Evolutionary conservation across 2,797 vertebrate genomes (phyloP).

Genomic region (Lepus townsendii): DNA sequence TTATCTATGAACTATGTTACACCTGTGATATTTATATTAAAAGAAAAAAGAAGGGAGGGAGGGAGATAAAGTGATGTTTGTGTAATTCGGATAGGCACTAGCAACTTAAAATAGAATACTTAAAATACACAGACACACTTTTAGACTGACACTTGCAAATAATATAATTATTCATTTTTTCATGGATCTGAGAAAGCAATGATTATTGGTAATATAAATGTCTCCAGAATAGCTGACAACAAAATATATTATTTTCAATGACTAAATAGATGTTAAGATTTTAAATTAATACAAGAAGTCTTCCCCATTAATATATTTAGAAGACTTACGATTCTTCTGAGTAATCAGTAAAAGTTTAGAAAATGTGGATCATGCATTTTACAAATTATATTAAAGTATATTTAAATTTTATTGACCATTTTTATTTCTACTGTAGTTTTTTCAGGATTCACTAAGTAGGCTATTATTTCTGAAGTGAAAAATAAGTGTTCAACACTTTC

Average conservation of each 20-base stretch:
- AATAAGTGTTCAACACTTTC: too few relatives aligned
- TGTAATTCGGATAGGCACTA: not conserved
- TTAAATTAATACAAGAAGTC: not conserved
- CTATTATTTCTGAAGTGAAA: too few relatives aligned
- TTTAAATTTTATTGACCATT: too few relatives aligned
- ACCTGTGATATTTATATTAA: too few relatives aligned
- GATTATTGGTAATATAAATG: not conserved
- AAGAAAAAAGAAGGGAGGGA: too few relatives aligned
- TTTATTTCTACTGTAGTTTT: too few relatives aligned
- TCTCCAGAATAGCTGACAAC: not conserved
- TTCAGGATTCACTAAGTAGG: too few relatives aligned
- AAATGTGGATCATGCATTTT: not conserved
- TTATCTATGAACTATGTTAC: too few relatives aligned
- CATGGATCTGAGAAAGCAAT: not conserved
- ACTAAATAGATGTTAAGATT: not conserved
- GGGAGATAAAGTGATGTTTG: not conserved
- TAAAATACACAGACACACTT: not conserved
- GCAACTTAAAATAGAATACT: too few relatives aligned
- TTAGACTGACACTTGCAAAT: not conserved
- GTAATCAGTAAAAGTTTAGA: not conserved
- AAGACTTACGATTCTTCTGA: not conserved
- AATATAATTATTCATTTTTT: not conserved
- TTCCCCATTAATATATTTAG: conserved; percentile 5
- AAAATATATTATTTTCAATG: not conserved
- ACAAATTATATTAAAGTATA: not conserved